phyloP scores from a whole-genome alignment of 2,797 vertebrate genomes.

The Bovichtus variegatus region DNA sequence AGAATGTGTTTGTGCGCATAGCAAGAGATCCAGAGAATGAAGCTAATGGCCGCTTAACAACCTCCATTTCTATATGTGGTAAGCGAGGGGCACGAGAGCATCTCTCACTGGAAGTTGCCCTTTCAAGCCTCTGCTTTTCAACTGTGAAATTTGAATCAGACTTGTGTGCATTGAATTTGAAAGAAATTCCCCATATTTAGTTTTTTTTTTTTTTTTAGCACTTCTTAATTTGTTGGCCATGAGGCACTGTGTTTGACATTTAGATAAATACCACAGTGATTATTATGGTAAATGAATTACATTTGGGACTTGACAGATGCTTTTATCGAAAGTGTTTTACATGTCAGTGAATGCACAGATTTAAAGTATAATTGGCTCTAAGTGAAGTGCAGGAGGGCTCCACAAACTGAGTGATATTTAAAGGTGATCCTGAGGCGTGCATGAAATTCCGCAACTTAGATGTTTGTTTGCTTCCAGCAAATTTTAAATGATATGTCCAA shows the following conservation, averaged over 20 bases:
- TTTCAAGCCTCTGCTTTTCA: constrained; percentile 24
- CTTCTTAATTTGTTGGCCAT: constrained; percentile 7
- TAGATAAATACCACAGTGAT: constrained; percentile 50
- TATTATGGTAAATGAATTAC: constrained; percentile 36
- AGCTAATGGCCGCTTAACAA: constrained; percentile 32
- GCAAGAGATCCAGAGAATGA: neutral
- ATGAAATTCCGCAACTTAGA: neutral
- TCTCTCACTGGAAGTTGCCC: neutral
- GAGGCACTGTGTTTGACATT: constrained; percentile 44
- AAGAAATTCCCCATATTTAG: neutral
- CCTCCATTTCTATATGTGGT: constrained; percentile 20
- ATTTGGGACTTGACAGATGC: constrained; percentile 29
- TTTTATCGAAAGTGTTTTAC: constrained; percentile 43
- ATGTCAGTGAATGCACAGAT: constrained; percentile 20
- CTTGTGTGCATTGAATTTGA: constrained; percentile 7
- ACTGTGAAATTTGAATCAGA: constrained; percentile 28
- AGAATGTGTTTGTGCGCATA: constrained; percentile 1
- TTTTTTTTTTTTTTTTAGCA: neutral
- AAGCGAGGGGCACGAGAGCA: neutral
- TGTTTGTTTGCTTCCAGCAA: neutral
- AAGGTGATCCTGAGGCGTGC: neutral
- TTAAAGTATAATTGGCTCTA: neutral
- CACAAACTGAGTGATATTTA: neutral
- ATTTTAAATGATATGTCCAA: neutral
- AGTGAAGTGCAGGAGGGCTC: neutral